A percentile compares a stretch with the other conserved stretches of the same genome.
Evolutionary conservation across 2,888 invertebrate genomes (phyloP).

Genomic region (Aleiodes leptofemur): DNA sequence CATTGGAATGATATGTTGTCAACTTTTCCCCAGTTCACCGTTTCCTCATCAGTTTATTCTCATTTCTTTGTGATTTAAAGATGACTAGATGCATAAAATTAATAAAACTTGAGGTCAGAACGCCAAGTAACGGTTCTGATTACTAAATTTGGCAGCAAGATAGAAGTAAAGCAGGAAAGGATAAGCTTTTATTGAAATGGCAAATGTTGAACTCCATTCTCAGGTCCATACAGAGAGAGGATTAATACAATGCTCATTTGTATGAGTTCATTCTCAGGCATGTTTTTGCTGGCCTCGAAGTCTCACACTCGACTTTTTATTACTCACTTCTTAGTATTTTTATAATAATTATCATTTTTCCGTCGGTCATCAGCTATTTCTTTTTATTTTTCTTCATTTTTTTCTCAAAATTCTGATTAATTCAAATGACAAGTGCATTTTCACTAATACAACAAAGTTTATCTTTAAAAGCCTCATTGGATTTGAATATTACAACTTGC

Average conservation of each 20-base stretch:
- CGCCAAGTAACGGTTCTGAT: too few species aligned
- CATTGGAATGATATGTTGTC: too few species aligned
- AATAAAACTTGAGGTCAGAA: too few species aligned
- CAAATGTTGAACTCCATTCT: slow-evolving; percentile 23
- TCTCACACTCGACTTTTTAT: slow-evolving; percentile 67
- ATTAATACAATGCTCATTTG: slow-evolving; percentile 27
- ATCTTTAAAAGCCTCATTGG: too few species aligned
- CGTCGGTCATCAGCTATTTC: slow-evolving; percentile 9
- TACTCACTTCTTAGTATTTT: slow-evolving; percentile 57
- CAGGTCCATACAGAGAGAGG: slow-evolving; percentile 9
- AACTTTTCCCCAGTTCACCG: too few species aligned
- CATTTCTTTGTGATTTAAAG: too few species aligned
- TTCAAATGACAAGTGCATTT: slow-evolving; percentile 8
- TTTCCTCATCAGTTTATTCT: too few species aligned
- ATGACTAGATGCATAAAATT: too few species aligned
- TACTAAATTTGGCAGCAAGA: slow-evolving; percentile 2
- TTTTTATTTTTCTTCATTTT: background rate
- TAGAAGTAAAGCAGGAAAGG: background rate
- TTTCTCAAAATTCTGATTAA: background rate
- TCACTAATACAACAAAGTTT: too few species aligned
- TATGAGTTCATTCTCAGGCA: slow-evolving; percentile 55
- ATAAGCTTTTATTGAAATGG: slow-evolving; percentile 18
- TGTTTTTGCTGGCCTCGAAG: slow-evolving; percentile 53
- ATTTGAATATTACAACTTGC: too few species aligned
- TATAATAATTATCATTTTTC: slow-evolving; percentile 66